Conservation (phyloP, 2,797 vertebrate genomes). For the Diceros bicornis region DNA sequence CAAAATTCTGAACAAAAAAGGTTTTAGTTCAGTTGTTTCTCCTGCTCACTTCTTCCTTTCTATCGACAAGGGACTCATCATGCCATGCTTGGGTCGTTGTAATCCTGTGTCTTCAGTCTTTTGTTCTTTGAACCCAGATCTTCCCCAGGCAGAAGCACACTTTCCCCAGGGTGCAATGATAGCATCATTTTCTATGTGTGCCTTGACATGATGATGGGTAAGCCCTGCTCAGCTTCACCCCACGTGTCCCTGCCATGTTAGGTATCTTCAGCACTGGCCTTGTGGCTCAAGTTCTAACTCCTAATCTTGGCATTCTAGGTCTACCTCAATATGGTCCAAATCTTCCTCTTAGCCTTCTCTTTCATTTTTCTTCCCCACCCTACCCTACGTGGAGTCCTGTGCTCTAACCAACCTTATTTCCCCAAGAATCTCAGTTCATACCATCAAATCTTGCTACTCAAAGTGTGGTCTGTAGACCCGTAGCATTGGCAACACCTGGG, state of each 20-base stretch:
- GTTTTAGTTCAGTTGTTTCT: background rate
- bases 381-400: background rate
- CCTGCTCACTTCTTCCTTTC: background rate
- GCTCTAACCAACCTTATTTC: background rate
- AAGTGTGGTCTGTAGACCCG: background rate
- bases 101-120: background rate
- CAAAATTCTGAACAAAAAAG: rapidly evolving
- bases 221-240: background rate
- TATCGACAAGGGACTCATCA: background rate
- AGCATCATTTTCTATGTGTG: background rate
- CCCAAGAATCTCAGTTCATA: background rate
- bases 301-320: background rate
- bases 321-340: background rate
- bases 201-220: rapidly evolving
- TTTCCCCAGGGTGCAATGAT: background rate
- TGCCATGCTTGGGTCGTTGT: background rate
- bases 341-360: background rate
- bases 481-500: background rate
- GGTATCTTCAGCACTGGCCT: background rate
- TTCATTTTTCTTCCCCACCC: background rate
- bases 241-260: background rate
- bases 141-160: background rate
- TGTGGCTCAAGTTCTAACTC: background rate
- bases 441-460: background rate
- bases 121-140: background rate